These are phyloP conservation scores for Carlito syrichta DNA, from an alignment of 2,113 vertebrate species.

Conservation along the genomic window DNA sequence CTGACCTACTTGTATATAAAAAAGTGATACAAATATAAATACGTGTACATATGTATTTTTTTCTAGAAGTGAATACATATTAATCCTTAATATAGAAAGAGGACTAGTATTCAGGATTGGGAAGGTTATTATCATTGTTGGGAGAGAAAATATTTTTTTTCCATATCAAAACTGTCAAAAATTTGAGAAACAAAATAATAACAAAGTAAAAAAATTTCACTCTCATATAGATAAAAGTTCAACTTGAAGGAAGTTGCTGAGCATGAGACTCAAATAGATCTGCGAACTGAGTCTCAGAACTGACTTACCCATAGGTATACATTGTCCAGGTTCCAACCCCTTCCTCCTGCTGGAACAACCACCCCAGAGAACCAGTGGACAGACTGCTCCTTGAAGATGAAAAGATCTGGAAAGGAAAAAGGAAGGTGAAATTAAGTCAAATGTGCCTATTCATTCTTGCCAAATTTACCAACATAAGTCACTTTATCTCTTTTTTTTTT, in stretches of 20 bases:
- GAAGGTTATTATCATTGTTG: background rate
- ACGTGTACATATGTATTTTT: background rate
- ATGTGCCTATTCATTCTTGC: background rate
- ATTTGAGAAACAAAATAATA: background rate
- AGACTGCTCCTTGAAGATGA: background rate
- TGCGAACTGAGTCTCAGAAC: background rate
- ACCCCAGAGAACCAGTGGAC: background rate
- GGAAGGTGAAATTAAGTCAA: background rate
- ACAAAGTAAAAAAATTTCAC: background rate
- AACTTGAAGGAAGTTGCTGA: background rate
- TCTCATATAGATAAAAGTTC: background rate
- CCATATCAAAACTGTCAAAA: background rate
- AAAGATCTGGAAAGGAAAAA: background rate
- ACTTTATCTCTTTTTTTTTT: background rate
- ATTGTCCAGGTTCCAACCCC: no score
- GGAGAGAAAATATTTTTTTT: background rate
- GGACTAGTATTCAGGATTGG: background rate
- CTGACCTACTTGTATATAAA: background rate
- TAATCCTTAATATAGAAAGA: background rate
- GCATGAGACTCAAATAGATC: background rate
- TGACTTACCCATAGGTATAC: background rate
- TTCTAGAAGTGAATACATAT: background rate
- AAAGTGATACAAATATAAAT: background rate
- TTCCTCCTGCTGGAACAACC: background rate
- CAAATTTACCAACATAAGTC: background rate